Evolutionary conservation across 64 coral and sea anemone species (phyloP), one percentile per base, ranked within the genome.

Genomic region (Stichodactyla helianthus): DNA sequence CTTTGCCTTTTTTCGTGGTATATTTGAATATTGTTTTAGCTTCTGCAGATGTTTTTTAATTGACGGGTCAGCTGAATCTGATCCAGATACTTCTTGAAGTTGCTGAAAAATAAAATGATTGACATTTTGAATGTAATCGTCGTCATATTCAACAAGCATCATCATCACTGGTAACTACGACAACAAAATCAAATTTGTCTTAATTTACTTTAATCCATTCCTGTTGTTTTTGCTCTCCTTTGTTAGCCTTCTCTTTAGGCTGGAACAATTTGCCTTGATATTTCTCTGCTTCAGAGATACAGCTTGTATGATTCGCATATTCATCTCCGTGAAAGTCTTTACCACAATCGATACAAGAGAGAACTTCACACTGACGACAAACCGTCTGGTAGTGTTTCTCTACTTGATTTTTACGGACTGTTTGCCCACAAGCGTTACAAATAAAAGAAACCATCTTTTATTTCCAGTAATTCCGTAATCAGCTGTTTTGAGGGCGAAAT

Each of bases 181-280:
- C 35, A 15, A 77, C 55, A 54, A 55, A 16, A 58, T 79, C 20
- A 20, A 11, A n/a, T 15, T 10, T 20, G 6, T 7, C 1, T 59
- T 1, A 35, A 84, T 8, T 56, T 70, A 92, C 92, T 86, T 98
- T 92, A 11, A 94, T 55, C 97, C 97, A 99, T 86, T 99, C 89
- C 57, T 99, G 97, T 79, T 99, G 97, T 79, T 95, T 99, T 7
- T 83, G 84, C 60, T 98, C 93, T 44, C 96, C 93, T 76, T 99
- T 99, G 64, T 95, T 99, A 26, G 71, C 76, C 74, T 93, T 99
- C 28, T 99, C 90, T 59, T 99, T 99, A 25, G 93, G 87, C 92
- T 99, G 92, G 28, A 92, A 99, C 26, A 99, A 58, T 83, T 99
- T 99, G 65, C 93, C 97, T 92, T 99, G 97, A 84, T 99, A 99